Evolutionary conservation across 2,888 invertebrate genomes (phyloP).

Genomic region (Buathra laborator): DNA sequence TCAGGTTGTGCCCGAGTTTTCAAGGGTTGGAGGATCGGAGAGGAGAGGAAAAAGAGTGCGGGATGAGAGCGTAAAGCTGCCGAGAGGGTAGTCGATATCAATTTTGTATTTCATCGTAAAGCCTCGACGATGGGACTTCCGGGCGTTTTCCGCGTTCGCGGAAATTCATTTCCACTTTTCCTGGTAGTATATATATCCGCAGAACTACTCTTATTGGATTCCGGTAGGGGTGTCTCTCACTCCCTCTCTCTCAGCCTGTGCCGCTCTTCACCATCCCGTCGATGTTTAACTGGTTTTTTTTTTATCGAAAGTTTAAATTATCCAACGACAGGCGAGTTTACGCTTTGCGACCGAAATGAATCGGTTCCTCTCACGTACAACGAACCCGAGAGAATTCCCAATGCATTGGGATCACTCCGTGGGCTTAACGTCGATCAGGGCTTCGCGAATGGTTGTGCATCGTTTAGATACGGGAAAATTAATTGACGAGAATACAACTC

Average conservation of each 20-base stretch:
- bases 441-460: constrained; percentile 22
- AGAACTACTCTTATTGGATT: constrained; percentile 62
- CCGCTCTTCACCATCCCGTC: background rate
- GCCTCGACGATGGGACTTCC: constrained; percentile 62
- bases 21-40: constrained; percentile 20
- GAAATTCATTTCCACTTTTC: constrained; percentile 70
- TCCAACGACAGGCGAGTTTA: constrained; percentile 7
- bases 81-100: constrained; percentile 65
- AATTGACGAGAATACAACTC: constrained; percentile 54
- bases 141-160: constrained; percentile 54
- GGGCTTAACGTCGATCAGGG: constrained; percentile 16
- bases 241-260: constrained; percentile 7
- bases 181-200: constrained; percentile 15
- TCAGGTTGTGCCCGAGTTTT: constrained; percentile 36
- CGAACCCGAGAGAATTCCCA: constrained; percentile 18
- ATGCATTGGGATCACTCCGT: constrained; percentile 20
- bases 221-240: constrained; percentile 2
- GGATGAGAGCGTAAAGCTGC: constrained; percentile 50
- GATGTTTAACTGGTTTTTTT: constrained; percentile 9
- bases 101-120: constrained; percentile 68
- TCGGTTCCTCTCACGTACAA: constrained; percentile 38
- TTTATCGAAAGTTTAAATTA: constrained; percentile 30
- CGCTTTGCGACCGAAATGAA: constrained; percentile 44
- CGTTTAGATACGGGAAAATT: constrained; percentile 64
- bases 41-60: constrained; percentile 20